These are phyloP conservation scores for Corythucha ciliata DNA, from an alignment of 2,888 invertebrate species.

Conservation along the genomic window DNA sequence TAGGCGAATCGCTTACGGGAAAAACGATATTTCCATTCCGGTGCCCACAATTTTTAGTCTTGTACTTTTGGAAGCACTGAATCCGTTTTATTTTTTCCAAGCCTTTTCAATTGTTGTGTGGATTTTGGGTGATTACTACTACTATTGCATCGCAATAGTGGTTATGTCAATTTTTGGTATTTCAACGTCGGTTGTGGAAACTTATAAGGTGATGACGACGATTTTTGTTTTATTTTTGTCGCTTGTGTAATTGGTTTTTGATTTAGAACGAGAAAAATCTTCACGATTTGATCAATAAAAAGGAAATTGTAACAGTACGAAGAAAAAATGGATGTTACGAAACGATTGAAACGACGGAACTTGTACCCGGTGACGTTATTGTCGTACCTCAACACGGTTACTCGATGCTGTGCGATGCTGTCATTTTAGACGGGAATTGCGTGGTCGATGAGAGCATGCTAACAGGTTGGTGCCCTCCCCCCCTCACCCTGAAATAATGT, in stretches of 20 bases:
- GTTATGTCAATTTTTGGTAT: constrained; percentile 72
- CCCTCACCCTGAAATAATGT: neutral
- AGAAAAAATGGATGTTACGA: constrained; percentile 43
- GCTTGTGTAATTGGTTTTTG: too few relatives aligned
- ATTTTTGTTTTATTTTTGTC: constrained; percentile 14
- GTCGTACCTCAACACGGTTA: constrained; percentile 71
- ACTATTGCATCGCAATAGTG: constrained; percentile 77
- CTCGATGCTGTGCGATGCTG: constrained; percentile 72
- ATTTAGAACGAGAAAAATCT: constrained; percentile 44
- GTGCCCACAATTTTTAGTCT: constrained; percentile 60
- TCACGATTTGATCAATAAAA: constrained; percentile 43
- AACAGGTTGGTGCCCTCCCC: constrained; percentile 60
- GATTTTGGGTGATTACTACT: constrained; percentile 73
- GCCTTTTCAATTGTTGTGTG: constrained; percentile 71
- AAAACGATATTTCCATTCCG: constrained; percentile 61
- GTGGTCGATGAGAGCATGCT: constrained; percentile 93
- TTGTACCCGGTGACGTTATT: constrained; percentile 82
- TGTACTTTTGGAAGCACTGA: constrained; percentile 64
- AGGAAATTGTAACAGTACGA: constrained; percentile 47
- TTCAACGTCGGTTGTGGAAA: constrained; percentile 64
- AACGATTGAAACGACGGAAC: constrained; percentile 48
- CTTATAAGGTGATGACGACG: constrained; percentile 54
- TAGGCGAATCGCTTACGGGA: constrained; percentile 60
- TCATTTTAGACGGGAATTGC: constrained; percentile 74
- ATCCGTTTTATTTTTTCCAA: constrained; percentile 87